A percentile compares a stretch with the other conserved stretches of the same genome.
Evolutionary conservation across 2,888 invertebrate genomes (phyloP).

Genomic region (Cancer borealis): DNA sequence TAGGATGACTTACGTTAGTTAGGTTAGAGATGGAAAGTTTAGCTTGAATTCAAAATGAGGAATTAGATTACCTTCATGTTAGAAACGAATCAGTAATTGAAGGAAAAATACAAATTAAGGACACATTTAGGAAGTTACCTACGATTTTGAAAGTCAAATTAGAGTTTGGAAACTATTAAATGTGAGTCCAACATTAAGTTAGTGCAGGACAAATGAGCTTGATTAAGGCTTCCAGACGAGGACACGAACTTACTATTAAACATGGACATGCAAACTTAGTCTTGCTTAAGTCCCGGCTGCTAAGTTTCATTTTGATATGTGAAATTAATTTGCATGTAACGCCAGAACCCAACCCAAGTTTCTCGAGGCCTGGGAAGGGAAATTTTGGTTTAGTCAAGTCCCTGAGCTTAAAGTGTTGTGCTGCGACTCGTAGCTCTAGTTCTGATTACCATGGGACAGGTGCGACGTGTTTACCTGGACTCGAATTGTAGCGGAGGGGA

Average conservation of each 20-base stretch:
- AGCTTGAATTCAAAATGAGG: not conserved
- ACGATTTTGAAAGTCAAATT: not conserved
- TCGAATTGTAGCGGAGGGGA: not conserved
- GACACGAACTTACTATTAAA: not conserved
- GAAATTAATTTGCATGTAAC: not conserved
- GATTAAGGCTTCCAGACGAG: slow-evolving; percentile 17
- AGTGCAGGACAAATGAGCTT: slow-evolving; percentile 18
- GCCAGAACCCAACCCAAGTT: not conserved
- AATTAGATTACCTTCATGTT: not conserved
- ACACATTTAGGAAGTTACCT: not conserved
- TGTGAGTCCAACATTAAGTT: not conserved
- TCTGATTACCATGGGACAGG: not conserved
- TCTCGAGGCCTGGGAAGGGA: not conserved
- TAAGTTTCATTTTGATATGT: not conserved
- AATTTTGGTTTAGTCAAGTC: not conserved
- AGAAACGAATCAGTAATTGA: not conserved
- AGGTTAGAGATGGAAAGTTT: not conserved
- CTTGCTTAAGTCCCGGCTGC: not conserved
- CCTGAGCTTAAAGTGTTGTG: not conserved
- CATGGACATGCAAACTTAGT: not conserved
- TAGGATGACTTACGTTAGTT: not conserved
- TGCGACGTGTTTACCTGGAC: not conserved
- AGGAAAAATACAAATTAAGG: not conserved
- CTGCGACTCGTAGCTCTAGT: not conserved
- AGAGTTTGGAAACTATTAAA: not conserved